Evolutionary conservation across 1,140 invertebrate genomes (phyloP).

Genomic region (Bombus huntii): DNA sequence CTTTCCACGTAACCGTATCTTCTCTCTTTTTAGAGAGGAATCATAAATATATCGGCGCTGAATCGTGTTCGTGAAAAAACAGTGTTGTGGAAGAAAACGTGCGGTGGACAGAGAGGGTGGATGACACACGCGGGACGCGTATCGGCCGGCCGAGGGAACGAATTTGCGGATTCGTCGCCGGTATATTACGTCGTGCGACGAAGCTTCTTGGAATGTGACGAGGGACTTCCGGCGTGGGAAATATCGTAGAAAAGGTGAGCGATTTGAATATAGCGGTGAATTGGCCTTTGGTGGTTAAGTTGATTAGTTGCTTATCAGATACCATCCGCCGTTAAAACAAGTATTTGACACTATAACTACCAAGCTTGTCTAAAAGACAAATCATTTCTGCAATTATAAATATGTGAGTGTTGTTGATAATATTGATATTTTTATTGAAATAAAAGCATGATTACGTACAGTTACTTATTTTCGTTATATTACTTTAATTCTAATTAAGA

Average conservation of each 20-base stretch:
- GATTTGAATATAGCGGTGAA: background rate
- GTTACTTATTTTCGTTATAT: background rate
- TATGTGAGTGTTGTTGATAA: background rate
- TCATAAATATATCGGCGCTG: background rate
- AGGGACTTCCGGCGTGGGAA: slow-evolving; percentile 46
- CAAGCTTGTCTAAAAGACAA: background rate
- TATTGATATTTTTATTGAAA: background rate
- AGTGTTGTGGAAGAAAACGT: slow-evolving; percentile 1
- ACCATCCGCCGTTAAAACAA: slow-evolving; percentile 8
- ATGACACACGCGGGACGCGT: slow-evolving; percentile 19
- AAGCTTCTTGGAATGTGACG: slow-evolving; percentile 64
- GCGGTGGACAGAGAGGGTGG: slow-evolving; percentile 5
- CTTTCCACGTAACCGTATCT: background rate
- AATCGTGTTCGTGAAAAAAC: slow-evolving; percentile 4
- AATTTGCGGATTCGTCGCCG: slow-evolving; percentile 41
- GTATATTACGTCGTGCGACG: slow-evolving; percentile 42
- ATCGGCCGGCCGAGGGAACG: slow-evolving; percentile 12
- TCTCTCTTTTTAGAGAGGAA: background rate
- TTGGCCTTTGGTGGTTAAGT: background rate
- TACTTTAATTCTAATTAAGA: background rate
- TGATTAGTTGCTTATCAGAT: background rate
- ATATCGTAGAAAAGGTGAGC: slow-evolving; percentile 63
- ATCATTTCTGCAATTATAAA: background rate
- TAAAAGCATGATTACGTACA: background rate
- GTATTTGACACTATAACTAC: background rate